Base-by-base conservation (phyloP, 2,113 vertebrate genomes). In the Enhydra lutris region DNA sequence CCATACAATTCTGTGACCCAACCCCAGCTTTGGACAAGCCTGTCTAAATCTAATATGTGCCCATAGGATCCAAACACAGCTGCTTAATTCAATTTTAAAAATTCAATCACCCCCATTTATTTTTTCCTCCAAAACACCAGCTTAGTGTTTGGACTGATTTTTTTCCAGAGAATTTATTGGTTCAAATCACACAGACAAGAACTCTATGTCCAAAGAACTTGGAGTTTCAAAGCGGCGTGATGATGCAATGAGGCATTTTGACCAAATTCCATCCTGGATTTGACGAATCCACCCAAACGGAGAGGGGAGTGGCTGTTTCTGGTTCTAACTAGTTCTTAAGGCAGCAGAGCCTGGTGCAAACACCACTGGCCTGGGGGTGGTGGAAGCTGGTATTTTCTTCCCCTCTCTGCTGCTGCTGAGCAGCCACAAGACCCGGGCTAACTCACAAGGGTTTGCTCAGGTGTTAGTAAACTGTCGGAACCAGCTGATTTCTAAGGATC, bases 181-280 rank as follows among this genome's bases (percentile, higher is more conserved):
- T 92, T 96, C 90, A 91, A 63, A 96, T 94, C 94, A 96, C 94
- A 86, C 65, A 93, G 97, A 98, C 92, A 97, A 84, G 96, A 95
- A 98, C 96, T 91, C 78, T 91, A 26, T 96, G 97, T 98, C 94
- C 93, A 91, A 91, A 97, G 94, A 95, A 97, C 95, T 94, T 96
- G 79, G 88, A 73, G 81, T 97, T 94, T 91, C 93, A 96, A 88
- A 97, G 97, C 1, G 13, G 81, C 39, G 23, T 63, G 65, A 91
- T 96, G 97, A 95, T 59, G 94, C 84, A 98, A 96, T 93, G 92
- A 96, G 95, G 96, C 92, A 92, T 90, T 93, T 93, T 90, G 94
- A 94, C 87, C 81, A 91, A 94, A 95, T 91, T 97, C 94, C 95
- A 91, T 61, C 57, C 93, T 78, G 81, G 59, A 67, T 81, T 71